Evolutionary conservation across 1,140 invertebrate species (phyloP), one percentile per base, ranked within the genome.

Genomic region (Macrocentrus cingulum): DNA sequence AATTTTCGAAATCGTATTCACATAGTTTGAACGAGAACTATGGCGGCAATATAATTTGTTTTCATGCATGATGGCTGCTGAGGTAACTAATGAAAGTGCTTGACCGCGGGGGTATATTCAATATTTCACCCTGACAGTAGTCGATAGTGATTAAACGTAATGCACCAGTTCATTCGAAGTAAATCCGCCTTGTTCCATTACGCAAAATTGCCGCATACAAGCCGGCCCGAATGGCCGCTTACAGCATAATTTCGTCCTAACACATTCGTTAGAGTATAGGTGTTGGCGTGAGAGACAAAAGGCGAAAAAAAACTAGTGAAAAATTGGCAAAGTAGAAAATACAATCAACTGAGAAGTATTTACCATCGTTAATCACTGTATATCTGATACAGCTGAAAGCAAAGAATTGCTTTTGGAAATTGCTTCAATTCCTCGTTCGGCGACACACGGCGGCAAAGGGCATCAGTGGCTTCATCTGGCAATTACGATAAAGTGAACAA

Each of bases 151-250:
- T 34, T 19, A 36, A 56, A 29, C 19, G 45, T 25, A 16, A 57
- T 13, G 25, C 44, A 36, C 13, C 54, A 11, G 55, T 50, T 57
- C 36, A 41, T 57, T 50, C 22, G 51, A 48, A 16, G 5, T 37
- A 49, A 57, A 13, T 32, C 42, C 20, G 49, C 37, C 56, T 58
- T 51, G 48, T 58, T 58, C 56, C 56, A 58, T 61, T 60, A 53
- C 29, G 41, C 44, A 59, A 58, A 67, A 64, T 63, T 63, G 62
- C 45, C 2, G 41, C 22, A 65, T 66, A 59, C 39, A 59, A 64
- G 60, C 57, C 37, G 25, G 25, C 53, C n/a, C n/a, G n/a, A n/a
- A n/a, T n/a, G n/a, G n/a, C n/a, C n/a, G n/a, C n/a, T n/a, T n/a
- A n/a, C n/a, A n/a, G n/a, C n/a, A n/a, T n/a, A n/a, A n/a, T n/a